Base-by-base conservation (phyloP, 1,140 invertebrate genomes). In the Lasioglossum albipes region DNA sequence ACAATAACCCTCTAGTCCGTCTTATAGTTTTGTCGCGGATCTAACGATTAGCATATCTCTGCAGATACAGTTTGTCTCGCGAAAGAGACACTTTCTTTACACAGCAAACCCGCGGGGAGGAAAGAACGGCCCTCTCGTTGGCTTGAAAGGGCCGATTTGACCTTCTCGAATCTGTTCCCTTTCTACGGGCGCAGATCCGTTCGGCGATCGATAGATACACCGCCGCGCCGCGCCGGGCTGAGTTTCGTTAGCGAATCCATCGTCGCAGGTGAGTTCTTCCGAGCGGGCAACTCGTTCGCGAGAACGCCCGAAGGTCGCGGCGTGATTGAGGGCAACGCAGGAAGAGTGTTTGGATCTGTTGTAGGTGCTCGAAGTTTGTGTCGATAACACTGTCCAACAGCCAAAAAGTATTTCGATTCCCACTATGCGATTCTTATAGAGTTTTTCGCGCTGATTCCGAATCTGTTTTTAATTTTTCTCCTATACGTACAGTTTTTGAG, bases 281-380 rank as follows among this genome's bases (percentile, higher is more conserved):
- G 68, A 78, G 59, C 67, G 42, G 27, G 41, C 67, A 64, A 78
- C 67, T 61, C 36, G 76, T 54, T 57, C 52, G 62, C 27, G 36
- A 64, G 49, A 79, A 73, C 49, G 62, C 18, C 16, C n/a, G 27
- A 79, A 79, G 77, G 70, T 73, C 77, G 62, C n/a, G 69, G 52
- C 5, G 31, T 61, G 70, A 79, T 79, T 72, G 54, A 73, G 70
- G 70, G 36, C 41, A 22, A 9, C 18, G 36, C 0, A 2, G 36
- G 41, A 27, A 12, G 27, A 66, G 22, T 10, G 22, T 12, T 36
- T 13, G 31, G 10, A 27, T 27, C 18, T 31, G 22, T 62, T 20
- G 22, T 62, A 62, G 59, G n/a, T 18, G 27, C 27, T 27, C 27
- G 27, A 27, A 27, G 27, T 27, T 27, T 27, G 27, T 27, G 27